phyloP scores from a whole-genome alignment of 2,113 vertebrate genomes.

The Pseudopodoces humilis region DNA sequence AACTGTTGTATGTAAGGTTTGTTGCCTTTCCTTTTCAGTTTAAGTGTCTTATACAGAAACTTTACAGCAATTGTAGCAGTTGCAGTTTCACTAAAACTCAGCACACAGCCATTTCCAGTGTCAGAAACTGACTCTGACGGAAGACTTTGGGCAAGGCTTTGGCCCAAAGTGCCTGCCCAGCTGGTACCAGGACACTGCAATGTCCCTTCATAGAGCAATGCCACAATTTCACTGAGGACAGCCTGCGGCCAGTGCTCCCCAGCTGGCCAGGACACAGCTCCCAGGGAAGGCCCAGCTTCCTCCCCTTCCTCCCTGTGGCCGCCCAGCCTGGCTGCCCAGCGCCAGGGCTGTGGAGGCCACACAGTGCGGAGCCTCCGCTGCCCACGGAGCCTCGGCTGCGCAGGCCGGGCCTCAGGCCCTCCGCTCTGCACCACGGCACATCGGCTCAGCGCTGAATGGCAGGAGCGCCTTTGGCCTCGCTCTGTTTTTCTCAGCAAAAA shows the following conservation, averaged over 20 bases:
- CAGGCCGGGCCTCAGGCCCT: fast-evolving
- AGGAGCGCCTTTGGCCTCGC: neutral
- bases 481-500: neutral
- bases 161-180: fast-evolving
- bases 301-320: fast-evolving
- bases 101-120: neutral
- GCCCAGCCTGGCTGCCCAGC: neutral
- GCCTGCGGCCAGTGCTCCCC: fast-evolving
- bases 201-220: neutral
- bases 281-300: neutral
- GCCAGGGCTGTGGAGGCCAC: neutral
- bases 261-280: fast-evolving
- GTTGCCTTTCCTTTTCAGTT: neutral
- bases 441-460: neutral
- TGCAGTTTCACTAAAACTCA: neutral
- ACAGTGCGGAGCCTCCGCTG: fast-evolving
- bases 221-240: neutral
- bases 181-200: neutral
- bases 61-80: neutral
- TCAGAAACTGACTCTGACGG: neutral
- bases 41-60: neutral
- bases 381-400: fast-evolving
- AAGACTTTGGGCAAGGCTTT: neutral
- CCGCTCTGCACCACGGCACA: neutral
- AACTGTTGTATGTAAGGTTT: neutral